phyloP scores from a whole-genome alignment of 2,888 invertebrate genomes.

The Amitus sp. region DNA sequence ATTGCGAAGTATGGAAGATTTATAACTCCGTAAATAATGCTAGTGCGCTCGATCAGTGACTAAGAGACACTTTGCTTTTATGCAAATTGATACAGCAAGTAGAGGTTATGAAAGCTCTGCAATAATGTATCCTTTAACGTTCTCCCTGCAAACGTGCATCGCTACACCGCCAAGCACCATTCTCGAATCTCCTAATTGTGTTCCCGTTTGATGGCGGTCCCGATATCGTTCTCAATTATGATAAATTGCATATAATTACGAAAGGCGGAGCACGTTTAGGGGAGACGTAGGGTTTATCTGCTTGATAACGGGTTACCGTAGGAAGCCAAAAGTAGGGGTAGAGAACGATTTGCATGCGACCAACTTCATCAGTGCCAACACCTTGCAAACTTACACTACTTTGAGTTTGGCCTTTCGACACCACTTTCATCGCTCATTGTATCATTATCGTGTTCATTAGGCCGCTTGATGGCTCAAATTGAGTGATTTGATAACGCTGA shows the following conservation, averaged over 20 bases:
- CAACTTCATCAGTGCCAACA: slow-evolving; percentile 62
- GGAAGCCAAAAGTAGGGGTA: slow-evolving; percentile 42
- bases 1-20: no score
- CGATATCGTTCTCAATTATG: slow-evolving; percentile 53
- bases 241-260: slow-evolving; percentile 57
- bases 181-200: slow-evolving; percentile 38
- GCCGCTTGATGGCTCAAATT: slow-evolving; percentile 4
- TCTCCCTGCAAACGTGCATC: slow-evolving; percentile 23
- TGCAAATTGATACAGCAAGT: background rate
- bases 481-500: no score
- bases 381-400: slow-evolving; percentile 42
- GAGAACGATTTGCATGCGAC: slow-evolving; percentile 59
- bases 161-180: slow-evolving; percentile 30
- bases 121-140: slow-evolving; percentile 19
- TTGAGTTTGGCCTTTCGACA: slow-evolving; percentile 13
- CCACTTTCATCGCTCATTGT: slow-evolving; percentile 7
- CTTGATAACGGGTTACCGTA: slow-evolving; percentile 45
- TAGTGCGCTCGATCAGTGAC: background rate
- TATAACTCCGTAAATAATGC: no score
- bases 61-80: background rate
- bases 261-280: slow-evolving; percentile 33
- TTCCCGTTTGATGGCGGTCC: slow-evolving; percentile 42
- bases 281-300: slow-evolving; percentile 43
- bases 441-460: slow-evolving; percentile 3
- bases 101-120: slow-evolving; percentile 3